Evolutionary conservation across 2,888 invertebrate genomes (phyloP).

Genomic region (Alviniconcha strummeri): DNA sequence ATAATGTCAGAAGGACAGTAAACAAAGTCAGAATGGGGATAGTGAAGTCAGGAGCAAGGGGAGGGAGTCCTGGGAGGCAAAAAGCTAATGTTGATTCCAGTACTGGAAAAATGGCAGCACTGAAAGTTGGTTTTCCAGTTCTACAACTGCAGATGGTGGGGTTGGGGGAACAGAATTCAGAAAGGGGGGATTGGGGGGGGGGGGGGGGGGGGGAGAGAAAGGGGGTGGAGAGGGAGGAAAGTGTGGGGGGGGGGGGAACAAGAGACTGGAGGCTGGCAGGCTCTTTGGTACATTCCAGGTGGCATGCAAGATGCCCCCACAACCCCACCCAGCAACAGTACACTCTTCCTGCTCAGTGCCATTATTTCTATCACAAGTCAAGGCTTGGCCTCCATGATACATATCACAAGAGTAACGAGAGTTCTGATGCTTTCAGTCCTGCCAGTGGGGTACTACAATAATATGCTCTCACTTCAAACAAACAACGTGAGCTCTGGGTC

Average conservation of each 20-base stretch:
- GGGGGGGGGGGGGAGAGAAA: neutral
- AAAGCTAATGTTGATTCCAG: too few species aligned
- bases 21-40: too few species aligned
- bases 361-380: constrained; percentile 1
- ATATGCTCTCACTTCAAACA: constrained; percentile 3
- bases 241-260: neutral
- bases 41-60: too few species aligned
- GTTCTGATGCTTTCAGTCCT: neutral
- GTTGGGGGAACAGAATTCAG: neutral
- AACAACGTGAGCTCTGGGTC: neutral
- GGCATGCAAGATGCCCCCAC: constrained; percentile 3
- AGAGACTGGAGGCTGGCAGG: constrained; percentile 22
- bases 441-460: neutral
- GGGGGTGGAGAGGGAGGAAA: neutral
- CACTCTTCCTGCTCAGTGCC: constrained; percentile 2
- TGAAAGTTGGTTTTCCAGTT: too few species aligned
- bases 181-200: neutral
- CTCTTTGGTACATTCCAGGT: constrained; percentile 37
- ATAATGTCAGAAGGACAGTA: too few species aligned
- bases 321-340: constrained; percentile 2
- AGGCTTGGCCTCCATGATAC: neutral
- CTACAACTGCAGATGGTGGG: too few species aligned
- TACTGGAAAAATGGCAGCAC: too few species aligned
- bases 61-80: too few species aligned
- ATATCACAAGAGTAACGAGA: constrained; percentile 15